Evolutionary conservation across 2,888 invertebrate genomes (phyloP), one percentile per base, ranked within the genome.

Genomic region (Tetheella fluctuosa): DNA sequence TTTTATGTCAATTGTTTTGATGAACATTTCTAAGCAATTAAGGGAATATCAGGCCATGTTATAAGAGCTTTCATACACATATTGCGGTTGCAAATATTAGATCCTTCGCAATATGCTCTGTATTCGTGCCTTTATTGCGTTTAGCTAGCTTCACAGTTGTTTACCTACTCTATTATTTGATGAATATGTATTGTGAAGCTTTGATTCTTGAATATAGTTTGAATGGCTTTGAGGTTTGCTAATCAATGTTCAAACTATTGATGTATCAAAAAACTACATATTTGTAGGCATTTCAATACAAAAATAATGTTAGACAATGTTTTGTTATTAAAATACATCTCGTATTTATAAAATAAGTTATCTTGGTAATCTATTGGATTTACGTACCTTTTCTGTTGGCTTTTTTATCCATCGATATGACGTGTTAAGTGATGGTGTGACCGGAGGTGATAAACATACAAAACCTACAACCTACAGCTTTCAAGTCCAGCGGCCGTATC

Each of bases 41-140:
- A 3, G 5, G 15, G 17, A 7, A 1, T 42, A 42, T 42, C 0
- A 17, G 13, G 3, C 12, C 34, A 34, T 17, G 42, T 42, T 42
- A 42, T 17, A 42, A 42, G 17, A 42, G 42, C n/a, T 42, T 13
- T 7, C n/a, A 10, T 10, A 42, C n/a, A n/a, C 8, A 42, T 42
- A 42, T 42, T 17, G 42, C 17, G 42, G 42, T 42, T 5, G 42
- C 42, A 42, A 42, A 17, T 42, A 42, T 42, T 42, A 42, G 42
- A 42, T 42, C 39, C 15, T 39, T 42, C 42, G 5, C 42, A 42
- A 17, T 42, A 42, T 42, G 42, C 42, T n/a, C 42, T 42, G 17
- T 42, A 42, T 42, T n/a, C 42, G 17, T 42, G 42, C 42, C 17
- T 17, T 42, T 42, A 42, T 42, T 42, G 42, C 42, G 42, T 8